These are phyloP conservation scores for Elysia crispata DNA, from an alignment of 2,888 invertebrate genomes.

Conservation along the genomic window DNA sequence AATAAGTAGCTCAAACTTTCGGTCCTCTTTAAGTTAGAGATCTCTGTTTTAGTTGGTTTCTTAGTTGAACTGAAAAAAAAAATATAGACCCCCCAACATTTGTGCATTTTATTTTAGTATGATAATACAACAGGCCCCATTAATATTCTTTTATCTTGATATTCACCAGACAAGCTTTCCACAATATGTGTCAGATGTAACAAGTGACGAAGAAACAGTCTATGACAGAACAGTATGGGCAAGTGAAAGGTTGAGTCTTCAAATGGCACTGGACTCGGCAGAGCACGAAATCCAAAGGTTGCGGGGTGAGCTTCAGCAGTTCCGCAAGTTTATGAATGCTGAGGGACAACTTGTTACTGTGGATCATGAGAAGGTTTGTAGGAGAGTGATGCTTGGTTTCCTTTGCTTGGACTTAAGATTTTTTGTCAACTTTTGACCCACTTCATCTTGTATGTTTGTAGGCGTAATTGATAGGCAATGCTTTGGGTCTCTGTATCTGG, in stretches of 20 bases:
- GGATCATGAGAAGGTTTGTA: constrained; percentile 67
- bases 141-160: too few relatives aligned
- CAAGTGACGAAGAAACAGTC: constrained; percentile 53
- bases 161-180: constrained; percentile 38
- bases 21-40: too few relatives aligned
- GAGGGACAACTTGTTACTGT: constrained; percentile 56
- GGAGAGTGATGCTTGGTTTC: not conserved
- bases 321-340: constrained; percentile 59
- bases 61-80: too few relatives aligned
- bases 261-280: constrained; percentile 70
- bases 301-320: constrained; percentile 66
- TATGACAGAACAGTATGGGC: constrained; percentile 70
- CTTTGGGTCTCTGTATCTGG: too few relatives aligned
- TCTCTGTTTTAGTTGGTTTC: too few relatives aligned
- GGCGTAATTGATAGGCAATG: too few relatives aligned
- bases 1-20: too few relatives aligned
- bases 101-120: too few relatives aligned
- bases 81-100: too few relatives aligned
- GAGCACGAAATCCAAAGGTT: constrained; percentile 68
- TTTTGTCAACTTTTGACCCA: not conserved
- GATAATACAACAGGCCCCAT: too few relatives aligned
- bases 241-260: constrained; percentile 67
- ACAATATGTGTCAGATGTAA: constrained; percentile 50
- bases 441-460: too few relatives aligned
- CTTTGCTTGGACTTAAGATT: not conserved